A percentile compares a stretch with the other conserved stretches of the same genome.
Conservation (phyloP, 1,140 invertebrate species). For the Anoplophora glabripennis region DNA sequence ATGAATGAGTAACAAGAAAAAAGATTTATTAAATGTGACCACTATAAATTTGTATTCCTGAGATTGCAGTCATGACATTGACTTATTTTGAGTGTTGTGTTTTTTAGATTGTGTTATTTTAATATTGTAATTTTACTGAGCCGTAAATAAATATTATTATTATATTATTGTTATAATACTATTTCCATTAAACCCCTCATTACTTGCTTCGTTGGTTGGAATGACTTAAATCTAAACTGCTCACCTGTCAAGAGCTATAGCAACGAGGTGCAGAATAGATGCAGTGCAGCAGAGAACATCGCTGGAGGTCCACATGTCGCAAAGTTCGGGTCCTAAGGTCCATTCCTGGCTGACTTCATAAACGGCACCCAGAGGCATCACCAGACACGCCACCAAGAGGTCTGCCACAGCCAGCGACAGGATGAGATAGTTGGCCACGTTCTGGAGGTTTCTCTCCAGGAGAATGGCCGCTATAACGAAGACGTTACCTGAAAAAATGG, state of each 20-base stretch:
- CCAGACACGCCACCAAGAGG: slow-evolving; percentile 78
- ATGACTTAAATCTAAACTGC: background rate
- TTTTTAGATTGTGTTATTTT: too few species aligned
- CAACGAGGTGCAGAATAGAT: slow-evolving; percentile 88
- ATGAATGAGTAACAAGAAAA: too few species aligned
- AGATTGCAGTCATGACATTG: too few species aligned
- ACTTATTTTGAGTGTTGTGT: too few species aligned
- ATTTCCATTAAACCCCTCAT: too few species aligned
- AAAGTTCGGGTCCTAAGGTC: slow-evolving; percentile 69
- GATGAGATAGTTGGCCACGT: slow-evolving; percentile 84
- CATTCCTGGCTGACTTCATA: slow-evolving; percentile 53
- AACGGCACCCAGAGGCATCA: slow-evolving; percentile 79
- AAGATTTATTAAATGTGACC: too few species aligned
- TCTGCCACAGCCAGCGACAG: slow-evolving; percentile 84
- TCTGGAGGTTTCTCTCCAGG: slow-evolving; percentile 82
- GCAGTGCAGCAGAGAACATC: slow-evolving; percentile 93
- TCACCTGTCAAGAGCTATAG: slow-evolving; percentile 68
- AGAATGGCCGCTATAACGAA: slow-evolving; percentile 94
- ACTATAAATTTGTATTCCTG: too few species aligned
- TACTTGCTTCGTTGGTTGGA: too few species aligned
- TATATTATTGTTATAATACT: too few species aligned
- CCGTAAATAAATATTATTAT: too few species aligned
- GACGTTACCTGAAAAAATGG: slow-evolving; percentile 81
- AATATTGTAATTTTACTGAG: too few species aligned
- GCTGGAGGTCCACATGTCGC: slow-evolving; percentile 85